These are phyloP conservation scores for Aphaenogaster rudis DNA, from an alignment of 1,140 invertebrate genomes.

Conservation along the genomic window DNA sequence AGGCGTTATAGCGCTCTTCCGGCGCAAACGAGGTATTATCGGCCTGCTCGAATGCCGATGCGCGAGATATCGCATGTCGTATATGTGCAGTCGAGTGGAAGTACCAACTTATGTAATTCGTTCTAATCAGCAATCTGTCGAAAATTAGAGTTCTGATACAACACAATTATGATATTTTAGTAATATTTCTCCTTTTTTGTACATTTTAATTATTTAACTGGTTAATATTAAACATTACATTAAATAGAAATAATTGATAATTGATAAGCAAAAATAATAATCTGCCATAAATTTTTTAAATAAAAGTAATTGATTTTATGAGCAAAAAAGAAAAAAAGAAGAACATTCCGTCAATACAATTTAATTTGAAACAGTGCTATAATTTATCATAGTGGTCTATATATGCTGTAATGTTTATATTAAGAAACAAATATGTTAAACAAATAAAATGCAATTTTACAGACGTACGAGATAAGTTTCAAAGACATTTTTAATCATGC, in stretches of 20 bases:
- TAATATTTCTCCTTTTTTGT: neutral
- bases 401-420: neutral
- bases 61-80: slow-evolving; percentile 7
- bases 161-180: neutral
- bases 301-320: neutral
- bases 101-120: slow-evolving; percentile 12
- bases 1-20: slow-evolving; percentile 27
- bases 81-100: neutral
- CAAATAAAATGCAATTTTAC: neutral
- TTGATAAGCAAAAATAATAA: neutral
- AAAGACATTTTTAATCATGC: neutral
- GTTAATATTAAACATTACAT: neutral
- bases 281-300: neutral
- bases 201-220: neutral
- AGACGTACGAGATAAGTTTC: neutral
- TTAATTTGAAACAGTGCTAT: neutral
- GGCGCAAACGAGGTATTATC: slow-evolving; percentile 37
- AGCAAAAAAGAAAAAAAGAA: neutral
- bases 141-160: neutral
- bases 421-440: neutral
- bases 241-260: slow-evolving; percentile 2
- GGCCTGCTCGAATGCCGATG: slow-evolving; percentile 20
- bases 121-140: neutral
- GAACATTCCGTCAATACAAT: neutral
- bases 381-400: neutral